Conservation (phyloP, 1,140 invertebrate species). For the Euwallacea fornicatus region DNA sequence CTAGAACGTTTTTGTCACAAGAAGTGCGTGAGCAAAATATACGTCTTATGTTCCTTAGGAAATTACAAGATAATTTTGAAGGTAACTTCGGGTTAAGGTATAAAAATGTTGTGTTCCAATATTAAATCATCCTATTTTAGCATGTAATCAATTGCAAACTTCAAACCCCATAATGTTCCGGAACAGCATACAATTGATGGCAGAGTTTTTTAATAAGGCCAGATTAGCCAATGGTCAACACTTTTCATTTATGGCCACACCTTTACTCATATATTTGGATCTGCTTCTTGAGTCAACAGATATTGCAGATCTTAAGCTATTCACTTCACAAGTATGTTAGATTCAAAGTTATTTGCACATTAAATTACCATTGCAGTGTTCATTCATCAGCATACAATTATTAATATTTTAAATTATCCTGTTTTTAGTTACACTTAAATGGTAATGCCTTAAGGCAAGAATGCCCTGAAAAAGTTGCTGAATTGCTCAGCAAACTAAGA, state of each 20-base stretch:
- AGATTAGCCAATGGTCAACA: slow-evolving; percentile 37
- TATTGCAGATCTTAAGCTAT: slow-evolving; percentile 39
- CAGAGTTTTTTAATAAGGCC: slow-evolving; percentile 44
- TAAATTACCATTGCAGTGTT: background rate
- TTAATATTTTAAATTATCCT: slow-evolving; percentile 7
- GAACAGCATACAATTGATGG: slow-evolving; percentile 43
- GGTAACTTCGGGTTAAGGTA: slow-evolving; percentile 10
- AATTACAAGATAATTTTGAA: slow-evolving; percentile 41
- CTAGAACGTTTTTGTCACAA: slow-evolving; percentile 36
- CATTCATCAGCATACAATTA: background rate
- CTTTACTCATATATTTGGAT: slow-evolving; percentile 41
- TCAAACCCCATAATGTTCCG: slow-evolving; percentile 38
- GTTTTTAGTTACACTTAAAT: slow-evolving; percentile 47
- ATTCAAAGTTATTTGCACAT: slow-evolving; percentile 1
- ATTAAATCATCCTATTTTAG: slow-evolving; percentile 28
- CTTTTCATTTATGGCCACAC: slow-evolving; percentile 40
- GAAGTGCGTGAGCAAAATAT: slow-evolving; percentile 41
- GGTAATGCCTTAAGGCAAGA: slow-evolving; percentile 41
- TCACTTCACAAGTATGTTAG: slow-evolving; percentile 41
- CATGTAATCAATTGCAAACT: slow-evolving; percentile 30
- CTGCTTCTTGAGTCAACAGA: slow-evolving; percentile 41
- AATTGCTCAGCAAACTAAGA: slow-evolving; percentile 43
- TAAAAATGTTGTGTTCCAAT: slow-evolving; percentile 2
- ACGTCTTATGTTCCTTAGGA: slow-evolving; percentile 36
- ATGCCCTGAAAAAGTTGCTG: slow-evolving; percentile 40